A percentile compares a stretch with the other conserved stretches of the same genome.
Conservation (phyloP, 2,113 vertebrate species). For the Leptocoma aspasia region DNA sequence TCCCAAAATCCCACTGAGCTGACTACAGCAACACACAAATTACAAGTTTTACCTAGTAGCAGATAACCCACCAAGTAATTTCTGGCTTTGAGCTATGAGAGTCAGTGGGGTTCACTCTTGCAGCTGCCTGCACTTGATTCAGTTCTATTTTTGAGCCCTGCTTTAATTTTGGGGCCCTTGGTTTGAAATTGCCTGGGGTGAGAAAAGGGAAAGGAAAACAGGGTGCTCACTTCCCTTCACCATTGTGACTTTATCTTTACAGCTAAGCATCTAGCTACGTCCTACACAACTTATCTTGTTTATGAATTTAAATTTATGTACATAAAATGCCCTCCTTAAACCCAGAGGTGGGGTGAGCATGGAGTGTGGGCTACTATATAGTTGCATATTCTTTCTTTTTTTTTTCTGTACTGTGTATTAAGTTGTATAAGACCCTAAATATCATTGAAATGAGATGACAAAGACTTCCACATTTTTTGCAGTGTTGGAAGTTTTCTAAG, state of each 20-base stretch:
- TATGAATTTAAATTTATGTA: not conserved
- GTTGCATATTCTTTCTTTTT: not conserved
- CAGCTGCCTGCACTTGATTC: slow-evolving; percentile 45
- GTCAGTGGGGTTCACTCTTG: slow-evolving; percentile 29
- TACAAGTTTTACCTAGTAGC: slow-evolving; percentile 75
- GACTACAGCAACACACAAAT: slow-evolving; percentile 79
- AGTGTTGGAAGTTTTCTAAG: not conserved
- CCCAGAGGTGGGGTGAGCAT: not conserved
- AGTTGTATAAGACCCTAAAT: not conserved
- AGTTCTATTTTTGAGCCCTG: slow-evolving; percentile 41
- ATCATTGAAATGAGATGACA: not conserved
- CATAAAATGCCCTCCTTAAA: not conserved
- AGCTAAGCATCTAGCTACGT: not conserved
- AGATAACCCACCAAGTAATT: slow-evolving; percentile 67
- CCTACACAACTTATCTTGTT: not conserved
- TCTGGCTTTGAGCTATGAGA: slow-evolving; percentile 70
- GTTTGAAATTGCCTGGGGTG: not conserved
- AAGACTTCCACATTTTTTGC: not conserved
- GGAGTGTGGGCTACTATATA: not conserved
- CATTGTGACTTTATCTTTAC: not conserved
- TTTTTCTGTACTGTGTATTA: not conserved
- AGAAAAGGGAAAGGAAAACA: not conserved
- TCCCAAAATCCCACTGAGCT: slow-evolving; percentile 72
- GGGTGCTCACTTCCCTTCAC: not conserved
- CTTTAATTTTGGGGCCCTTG: not conserved